Evolutionary conservation across 2,797 vertebrate species (phyloP).

Genomic region (Arrhamphus sclerolepis): DNA sequence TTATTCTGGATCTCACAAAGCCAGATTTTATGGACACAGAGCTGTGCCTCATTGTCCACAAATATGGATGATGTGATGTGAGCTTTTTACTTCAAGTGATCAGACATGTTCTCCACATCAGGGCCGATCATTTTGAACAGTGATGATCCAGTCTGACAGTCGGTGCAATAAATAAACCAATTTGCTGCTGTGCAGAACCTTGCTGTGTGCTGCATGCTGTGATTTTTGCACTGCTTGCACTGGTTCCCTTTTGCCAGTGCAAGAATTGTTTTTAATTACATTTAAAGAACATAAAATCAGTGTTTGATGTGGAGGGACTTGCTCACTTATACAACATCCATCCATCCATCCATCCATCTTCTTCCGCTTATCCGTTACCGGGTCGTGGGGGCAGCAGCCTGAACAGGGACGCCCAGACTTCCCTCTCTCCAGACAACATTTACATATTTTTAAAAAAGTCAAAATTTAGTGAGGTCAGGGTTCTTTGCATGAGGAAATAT

Average conservation of each 20-base stretch:
- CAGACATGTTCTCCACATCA: not conserved
- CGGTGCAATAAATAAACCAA: not conserved
- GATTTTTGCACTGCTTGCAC: slow-evolving; percentile 13
- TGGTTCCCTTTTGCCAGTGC: slow-evolving; percentile 7
- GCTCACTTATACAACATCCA: not conserved
- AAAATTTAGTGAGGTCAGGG: slow-evolving; percentile 7
- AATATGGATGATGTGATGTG: not conserved
- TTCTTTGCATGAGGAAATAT: no score
- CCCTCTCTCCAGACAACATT: no score
- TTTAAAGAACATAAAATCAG: not conserved
- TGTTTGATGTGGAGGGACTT: not conserved
- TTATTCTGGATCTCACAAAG: slow-evolving; percentile 13
- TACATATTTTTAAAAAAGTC: slow-evolving; percentile 10
- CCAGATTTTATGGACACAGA: slow-evolving; percentile 15
- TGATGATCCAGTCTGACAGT: not conserved
- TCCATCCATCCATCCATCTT: no score
- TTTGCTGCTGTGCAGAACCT: slow-evolving; percentile 16
- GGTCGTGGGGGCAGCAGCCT: no score
- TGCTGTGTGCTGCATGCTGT: slow-evolving; percentile 17
- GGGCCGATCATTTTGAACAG: slow-evolving; percentile 5
- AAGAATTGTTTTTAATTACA: not conserved
- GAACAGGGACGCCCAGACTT: no score
- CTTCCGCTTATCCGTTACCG: no score
- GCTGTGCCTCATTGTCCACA: not conserved
- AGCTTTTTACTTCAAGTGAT: not conserved